phyloP scores from a whole-genome alignment of 2,888 invertebrate species.

The Trachelus tabidus region DNA sequence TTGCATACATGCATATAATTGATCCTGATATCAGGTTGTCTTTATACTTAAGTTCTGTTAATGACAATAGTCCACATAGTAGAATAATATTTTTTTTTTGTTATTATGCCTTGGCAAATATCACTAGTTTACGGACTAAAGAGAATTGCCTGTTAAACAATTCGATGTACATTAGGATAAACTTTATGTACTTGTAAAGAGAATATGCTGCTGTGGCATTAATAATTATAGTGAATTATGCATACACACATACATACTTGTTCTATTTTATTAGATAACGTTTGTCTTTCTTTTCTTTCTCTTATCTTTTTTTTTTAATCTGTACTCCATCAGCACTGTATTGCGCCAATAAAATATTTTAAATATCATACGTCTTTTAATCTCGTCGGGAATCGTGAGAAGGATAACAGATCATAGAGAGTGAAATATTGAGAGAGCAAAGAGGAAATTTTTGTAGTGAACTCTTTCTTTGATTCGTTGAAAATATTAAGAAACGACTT shows the following conservation, averaged over 20 bases:
- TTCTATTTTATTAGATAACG: neutral
- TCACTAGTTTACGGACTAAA: neutral
- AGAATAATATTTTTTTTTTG: neutral
- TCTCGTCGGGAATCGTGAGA: neutral
- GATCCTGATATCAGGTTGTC: neutral
- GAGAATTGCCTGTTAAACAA: neutral
- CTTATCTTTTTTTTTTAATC: slow-evolving; percentile 22
- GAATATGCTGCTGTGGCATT: neutral
- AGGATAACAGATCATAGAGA: neutral
- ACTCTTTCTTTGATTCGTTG: neutral
- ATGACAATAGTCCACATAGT: neutral
- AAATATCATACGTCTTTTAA: slow-evolving; percentile 24
- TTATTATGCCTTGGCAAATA: neutral
- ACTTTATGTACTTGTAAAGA: neutral
- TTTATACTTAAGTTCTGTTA: neutral
- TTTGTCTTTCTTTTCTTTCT: neutral
- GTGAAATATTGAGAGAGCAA: neutral
- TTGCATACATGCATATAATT: neutral
- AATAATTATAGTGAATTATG: neutral
- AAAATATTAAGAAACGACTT: neutral
- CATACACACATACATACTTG: neutral
- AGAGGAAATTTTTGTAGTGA: neutral
- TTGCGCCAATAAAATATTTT: slow-evolving; percentile 43
- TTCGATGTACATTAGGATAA: neutral
- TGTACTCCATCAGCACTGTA: slow-evolving; percentile 33